Base-by-base conservation (phyloP, 2,113 vertebrate species). In the Spheniscus mendiculus region DNA sequence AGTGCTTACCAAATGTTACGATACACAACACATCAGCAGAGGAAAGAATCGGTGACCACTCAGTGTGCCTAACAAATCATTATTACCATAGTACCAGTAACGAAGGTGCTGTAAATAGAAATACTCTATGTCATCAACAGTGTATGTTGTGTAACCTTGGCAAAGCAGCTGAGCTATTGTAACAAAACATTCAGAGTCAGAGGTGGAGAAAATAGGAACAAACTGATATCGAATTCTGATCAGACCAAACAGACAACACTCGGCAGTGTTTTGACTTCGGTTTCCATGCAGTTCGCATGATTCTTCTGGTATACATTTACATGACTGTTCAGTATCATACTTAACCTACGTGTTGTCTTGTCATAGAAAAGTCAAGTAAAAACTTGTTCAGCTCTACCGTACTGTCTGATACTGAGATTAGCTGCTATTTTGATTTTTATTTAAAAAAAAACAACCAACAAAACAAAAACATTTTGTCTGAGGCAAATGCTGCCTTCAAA, bases 61-160 rank as follows among this genome's bases (percentile, higher is more conserved):
- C 97, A 89, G 97, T 94, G 97, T 98, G 97, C 97, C 97, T 98
- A 97, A 97, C 65, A 94, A 94, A 96, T 89, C 89, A 87, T 95
- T 95, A 91, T 89, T 96, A 96, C 94, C 87, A 81, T 96, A 96
- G 97, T 97, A 97, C 96, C 96, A 88, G 86, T 94, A 97, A 98
- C 10, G 8, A 97, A 97, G 97, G 97, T 98, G 97, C 97, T 98
- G 93, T 97, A 97, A 96, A 97, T 96, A 97, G 78, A 94, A 97
- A 85, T 95, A 97, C 78, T 95, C 89, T 97, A 38, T 96, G 94
- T 97, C 90, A 93, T 96, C 93, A 97, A 81, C 89, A 70, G 55
- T 6, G 47, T 97, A 82, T 95, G 89, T 97, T 65, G 2, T 87
- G 83, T 92, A 96, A 89, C 69, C 96, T 96, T 89, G 78, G 95